Conservation (phyloP, 1,140 invertebrate genomes). For the Platorchestia sp. region DNA sequence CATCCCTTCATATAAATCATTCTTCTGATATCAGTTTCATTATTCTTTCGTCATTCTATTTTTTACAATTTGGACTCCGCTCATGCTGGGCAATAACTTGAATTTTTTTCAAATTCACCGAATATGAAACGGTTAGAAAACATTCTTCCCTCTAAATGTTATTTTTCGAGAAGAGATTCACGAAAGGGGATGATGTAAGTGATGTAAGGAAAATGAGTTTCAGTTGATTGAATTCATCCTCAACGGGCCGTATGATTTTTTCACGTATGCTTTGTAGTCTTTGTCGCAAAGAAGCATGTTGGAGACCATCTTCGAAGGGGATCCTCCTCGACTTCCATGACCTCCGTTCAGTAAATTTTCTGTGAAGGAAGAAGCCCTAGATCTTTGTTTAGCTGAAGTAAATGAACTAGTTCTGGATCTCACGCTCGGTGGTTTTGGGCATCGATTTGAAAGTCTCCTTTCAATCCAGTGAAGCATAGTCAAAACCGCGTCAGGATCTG, state of each 20-base stretch:
- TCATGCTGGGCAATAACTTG: too few species aligned
- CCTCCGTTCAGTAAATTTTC: not conserved
- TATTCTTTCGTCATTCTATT: too few species aligned
- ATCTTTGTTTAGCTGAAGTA: not conserved
- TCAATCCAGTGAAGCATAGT: constrained; percentile 92
- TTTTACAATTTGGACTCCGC: too few species aligned
- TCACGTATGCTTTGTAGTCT: constrained; percentile 34
- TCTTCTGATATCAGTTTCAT: too few species aligned
- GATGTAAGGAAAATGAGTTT: not conserved
- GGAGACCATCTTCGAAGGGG: constrained; percentile 23
- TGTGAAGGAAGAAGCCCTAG: not conserved
- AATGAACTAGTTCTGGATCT: constrained; percentile 53
- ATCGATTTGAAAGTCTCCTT: constrained; percentile 78
- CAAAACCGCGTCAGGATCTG: constrained; percentile 88
- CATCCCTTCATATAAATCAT: too few species aligned
- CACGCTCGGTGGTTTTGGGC: not conserved
- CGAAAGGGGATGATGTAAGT: too few species aligned
- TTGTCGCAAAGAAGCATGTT: constrained; percentile 54
- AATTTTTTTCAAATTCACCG: too few species aligned
- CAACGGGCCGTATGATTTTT: not conserved
- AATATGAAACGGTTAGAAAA: too few species aligned
- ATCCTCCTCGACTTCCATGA: not conserved
- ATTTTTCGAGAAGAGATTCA: too few species aligned
- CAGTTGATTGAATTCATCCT: constrained; percentile 44
- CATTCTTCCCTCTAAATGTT: too few species aligned